Conservation (phyloP, 2,888 invertebrate genomes). For the Pachycephus smyrnensis region DNA sequence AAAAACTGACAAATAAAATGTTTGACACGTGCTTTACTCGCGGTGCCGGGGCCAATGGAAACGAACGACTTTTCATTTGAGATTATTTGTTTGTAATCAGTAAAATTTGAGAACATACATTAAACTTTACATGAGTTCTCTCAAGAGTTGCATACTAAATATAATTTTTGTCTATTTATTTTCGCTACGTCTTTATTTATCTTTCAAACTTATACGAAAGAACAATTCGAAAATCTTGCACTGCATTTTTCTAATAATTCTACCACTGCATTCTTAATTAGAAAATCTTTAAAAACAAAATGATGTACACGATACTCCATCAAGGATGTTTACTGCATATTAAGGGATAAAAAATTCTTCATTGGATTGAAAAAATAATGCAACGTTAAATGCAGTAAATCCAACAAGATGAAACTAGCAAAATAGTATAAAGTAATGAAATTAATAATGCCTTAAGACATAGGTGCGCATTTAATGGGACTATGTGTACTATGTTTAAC, state of each 20-base stretch:
- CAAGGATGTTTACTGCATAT: slow-evolving; percentile 15
- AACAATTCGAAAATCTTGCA: slow-evolving; percentile 16
- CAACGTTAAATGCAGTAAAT: not conserved
- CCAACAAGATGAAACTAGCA: not conserved
- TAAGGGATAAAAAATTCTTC: slow-evolving; percentile 17
- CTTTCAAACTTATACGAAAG: not conserved
- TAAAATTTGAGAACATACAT: slow-evolving; percentile 24
- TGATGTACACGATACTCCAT: slow-evolving; percentile 1
- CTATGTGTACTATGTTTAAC: slow-evolving; percentile 24
- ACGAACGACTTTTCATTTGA: slow-evolving; percentile 22
- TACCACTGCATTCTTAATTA: not conserved
- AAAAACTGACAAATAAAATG: slow-evolving; percentile 25
- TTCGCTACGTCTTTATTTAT: not conserved
- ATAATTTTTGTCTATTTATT: slow-evolving; percentile 6
- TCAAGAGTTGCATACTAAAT: not conserved
- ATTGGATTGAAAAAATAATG: slow-evolving; percentile 6
- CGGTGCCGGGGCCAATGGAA: slow-evolving; percentile 37
- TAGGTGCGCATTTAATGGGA: slow-evolving; percentile 38
- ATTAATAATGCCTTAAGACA: slow-evolving; percentile 48
- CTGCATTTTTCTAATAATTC: slow-evolving; percentile 4
- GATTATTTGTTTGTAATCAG: slow-evolving; percentile 19
- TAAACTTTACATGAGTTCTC: slow-evolving; percentile 3
- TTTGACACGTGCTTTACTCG: slow-evolving; percentile 26
- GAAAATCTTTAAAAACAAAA: not conserved
- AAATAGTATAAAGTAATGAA: not conserved